Evolutionary conservation across 2,797 vertebrate genomes (phyloP).

Genomic region (Tauraco hartlaubi): DNA sequence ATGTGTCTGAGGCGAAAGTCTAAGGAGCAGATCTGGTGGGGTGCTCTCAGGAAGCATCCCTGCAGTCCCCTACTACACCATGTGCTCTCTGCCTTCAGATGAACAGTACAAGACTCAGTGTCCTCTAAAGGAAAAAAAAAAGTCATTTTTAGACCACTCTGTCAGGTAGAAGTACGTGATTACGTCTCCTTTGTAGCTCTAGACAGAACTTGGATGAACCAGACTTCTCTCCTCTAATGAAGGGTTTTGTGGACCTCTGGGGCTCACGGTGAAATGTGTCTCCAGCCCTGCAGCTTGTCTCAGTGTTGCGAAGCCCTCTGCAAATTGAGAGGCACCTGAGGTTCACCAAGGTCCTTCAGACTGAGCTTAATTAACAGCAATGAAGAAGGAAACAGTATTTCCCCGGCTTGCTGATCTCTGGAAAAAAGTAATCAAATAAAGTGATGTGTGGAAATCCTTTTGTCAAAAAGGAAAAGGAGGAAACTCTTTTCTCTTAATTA

Average conservation of each 20-base stretch:
- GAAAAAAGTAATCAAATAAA: background rate
- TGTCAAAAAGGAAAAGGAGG: background rate
- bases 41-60: background rate
- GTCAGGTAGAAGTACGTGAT: background rate
- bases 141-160: background rate
- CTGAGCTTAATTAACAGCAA: constrained; percentile 33
- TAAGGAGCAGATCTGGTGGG: background rate
- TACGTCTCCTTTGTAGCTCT: background rate
- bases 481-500: constrained; percentile 26
- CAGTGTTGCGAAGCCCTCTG: background rate
- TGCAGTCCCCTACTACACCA: background rate
- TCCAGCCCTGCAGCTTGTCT: background rate
- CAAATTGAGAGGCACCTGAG: constrained; percentile 11
- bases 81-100: background rate
- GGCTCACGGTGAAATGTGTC: background rate
- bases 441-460: background rate
- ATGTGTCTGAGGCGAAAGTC: background rate
- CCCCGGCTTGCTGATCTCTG: background rate
- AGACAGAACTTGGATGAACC: background rate
- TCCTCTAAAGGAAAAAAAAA: background rate
- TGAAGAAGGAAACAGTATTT: background rate
- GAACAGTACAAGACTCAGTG: background rate
- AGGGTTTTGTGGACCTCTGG: background rate
- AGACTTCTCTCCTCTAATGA: background rate
- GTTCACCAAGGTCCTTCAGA: constrained; percentile 15